Base-by-base conservation (phyloP, 2,113 vertebrate genomes). In the Rhipidura dahli region DNA sequence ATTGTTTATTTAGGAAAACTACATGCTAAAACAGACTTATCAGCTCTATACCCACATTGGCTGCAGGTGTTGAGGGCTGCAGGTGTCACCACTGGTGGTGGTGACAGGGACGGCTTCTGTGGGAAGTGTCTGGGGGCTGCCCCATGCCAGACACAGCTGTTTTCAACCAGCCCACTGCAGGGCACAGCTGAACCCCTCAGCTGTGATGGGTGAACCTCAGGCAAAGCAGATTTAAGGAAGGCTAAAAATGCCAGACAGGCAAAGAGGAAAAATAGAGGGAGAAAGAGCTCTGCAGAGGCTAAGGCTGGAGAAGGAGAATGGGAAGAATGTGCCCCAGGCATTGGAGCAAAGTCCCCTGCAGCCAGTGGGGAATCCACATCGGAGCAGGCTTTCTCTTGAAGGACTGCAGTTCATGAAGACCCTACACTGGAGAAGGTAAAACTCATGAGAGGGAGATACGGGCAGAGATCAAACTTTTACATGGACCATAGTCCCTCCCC, bases 321-420 rank as follows among this genome's bases (percentile, higher is more conserved):
- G 15, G 10, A 47, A n/a, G 6, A 40, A 47, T 7, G 7, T 40
- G 7, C 16, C 60, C 18, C 13, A n/a, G 12, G 13, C 0, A 3
- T 2, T 33, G n/a, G 22, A 51, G 11, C 11, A 64, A 47, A 56
- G 30, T 37, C 10, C 20, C 1, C 15, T 42, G 35, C 21, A 80
- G 24, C 10, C 30, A 0, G 0, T 27, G n/a, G 9, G 13, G 27
- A 9, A 45, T 6, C 13, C 26, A 40, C 2, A 18, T 5, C 16
- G 18, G 40, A 61, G 18, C 12, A 70, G 31, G 4, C 5, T 26
- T 75, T 87, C 59, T 24, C 30, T 33, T 61, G 33, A 88, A 73
- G 37, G 35, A 47, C 20, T 69, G 50, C 16, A 75, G 24, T 27
- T 35, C 21, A 23, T 13, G 23, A 31, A 51, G 4, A 78, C 6